A percentile compares a stretch with the other conserved stretches of the same genome.
These are phyloP conservation scores for Argyrosomus japonicus DNA, from an alignment of 2,113 vertebrate species.

Conservation along the genomic window DNA sequence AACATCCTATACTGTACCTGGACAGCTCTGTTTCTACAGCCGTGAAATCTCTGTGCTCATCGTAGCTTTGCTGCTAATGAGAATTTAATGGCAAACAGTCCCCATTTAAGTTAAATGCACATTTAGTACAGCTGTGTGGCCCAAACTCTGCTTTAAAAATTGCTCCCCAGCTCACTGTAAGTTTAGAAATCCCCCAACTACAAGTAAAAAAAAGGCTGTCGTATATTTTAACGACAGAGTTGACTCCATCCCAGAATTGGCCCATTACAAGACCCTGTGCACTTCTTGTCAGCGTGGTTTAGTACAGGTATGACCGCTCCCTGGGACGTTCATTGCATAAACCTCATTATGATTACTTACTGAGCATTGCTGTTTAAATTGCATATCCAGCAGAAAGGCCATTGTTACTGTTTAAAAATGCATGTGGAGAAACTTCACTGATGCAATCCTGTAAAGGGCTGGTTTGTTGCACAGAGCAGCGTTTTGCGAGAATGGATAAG, in stretches of 20 bases:
- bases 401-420: constrained; percentile 49
- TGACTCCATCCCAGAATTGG: neutral
- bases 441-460: constrained; percentile 4
- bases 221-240: neutral
- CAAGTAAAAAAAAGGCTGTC: neutral
- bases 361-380: constrained; percentile 30
- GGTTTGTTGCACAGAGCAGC: constrained; percentile 10
- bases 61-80: constrained; percentile 4
- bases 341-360: constrained; percentile 37
- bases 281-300: neutral
- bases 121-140: constrained; percentile 10
- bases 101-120: constrained; percentile 17
- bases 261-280: neutral
- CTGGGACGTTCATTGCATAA: constrained; percentile 7
- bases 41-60: neutral
- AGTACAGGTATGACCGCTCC: neutral
- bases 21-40: neutral
- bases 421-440: constrained; percentile 31
- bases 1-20: neutral
- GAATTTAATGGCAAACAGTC: constrained; percentile 15
- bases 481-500: constrained; percentile 22
- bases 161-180: neutral
- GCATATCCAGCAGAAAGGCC: constrained; percentile 37
- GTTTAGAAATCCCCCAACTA: neutral
- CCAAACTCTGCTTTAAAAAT: neutral